phyloP scores from a whole-genome alignment of 2,888 invertebrate genomes.

The Cremastobaeus sp. region DNA sequence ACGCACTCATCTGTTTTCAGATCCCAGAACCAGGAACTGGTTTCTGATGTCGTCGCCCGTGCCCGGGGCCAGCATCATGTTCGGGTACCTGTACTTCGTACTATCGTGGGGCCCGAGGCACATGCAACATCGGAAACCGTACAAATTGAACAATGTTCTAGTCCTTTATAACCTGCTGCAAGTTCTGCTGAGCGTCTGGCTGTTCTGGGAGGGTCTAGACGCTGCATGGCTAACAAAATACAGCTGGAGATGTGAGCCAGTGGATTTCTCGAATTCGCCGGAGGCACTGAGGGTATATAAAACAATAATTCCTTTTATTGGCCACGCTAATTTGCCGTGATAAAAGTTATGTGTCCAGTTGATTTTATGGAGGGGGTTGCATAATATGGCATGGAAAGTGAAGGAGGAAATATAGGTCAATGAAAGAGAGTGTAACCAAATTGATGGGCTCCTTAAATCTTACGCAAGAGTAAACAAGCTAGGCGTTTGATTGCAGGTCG shows the following conservation, averaged over 20 bases:
- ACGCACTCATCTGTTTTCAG: slow-evolving; percentile 77
- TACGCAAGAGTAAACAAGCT: too few relatives aligned
- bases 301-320: slow-evolving; percentile 11
- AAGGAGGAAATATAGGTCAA: background rate
- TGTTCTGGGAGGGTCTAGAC: slow-evolving; percentile 88
- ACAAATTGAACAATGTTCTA: slow-evolving; percentile 87
- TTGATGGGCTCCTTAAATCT: background rate
- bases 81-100: slow-evolving; percentile 85
- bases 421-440: background rate
- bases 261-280: slow-evolving; percentile 88
- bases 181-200: slow-evolving; percentile 89
- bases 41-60: slow-evolving; percentile 86
- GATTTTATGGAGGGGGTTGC: too few relatives aligned
- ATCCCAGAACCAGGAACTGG: slow-evolving; percentile 86
- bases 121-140: slow-evolving; percentile 93
- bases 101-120: slow-evolving; percentile 89
- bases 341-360: slow-evolving; percentile 13
- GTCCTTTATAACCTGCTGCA: slow-evolving; percentile 93
- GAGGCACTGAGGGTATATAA: slow-evolving; percentile 86
- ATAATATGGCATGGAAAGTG: slow-evolving; percentile 3
- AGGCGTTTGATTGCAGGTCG: slow-evolving; percentile 86
- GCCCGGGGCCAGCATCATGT: slow-evolving; percentile 84
- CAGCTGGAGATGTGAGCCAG: slow-evolving; percentile 94
- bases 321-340: slow-evolving; percentile 3
- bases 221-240: slow-evolving; percentile 90